Evolutionary conservation across 2,797 vertebrate species (phyloP).

Genomic region (Gorsachius magnificus): DNA sequence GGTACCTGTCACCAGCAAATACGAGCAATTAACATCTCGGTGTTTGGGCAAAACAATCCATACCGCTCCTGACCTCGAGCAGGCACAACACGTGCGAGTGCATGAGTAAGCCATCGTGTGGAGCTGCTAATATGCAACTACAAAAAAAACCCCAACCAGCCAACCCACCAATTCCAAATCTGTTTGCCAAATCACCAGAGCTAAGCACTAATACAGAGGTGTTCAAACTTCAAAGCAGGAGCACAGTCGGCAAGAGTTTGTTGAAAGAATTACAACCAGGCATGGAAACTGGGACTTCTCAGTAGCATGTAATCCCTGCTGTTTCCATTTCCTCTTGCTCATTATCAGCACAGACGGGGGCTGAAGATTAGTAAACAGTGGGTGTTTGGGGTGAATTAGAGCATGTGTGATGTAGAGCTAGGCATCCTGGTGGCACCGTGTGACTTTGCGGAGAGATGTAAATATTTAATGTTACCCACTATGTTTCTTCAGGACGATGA

Average conservation of each 20-base stretch:
- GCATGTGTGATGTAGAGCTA: conserved; percentile 47
- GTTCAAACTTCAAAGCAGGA: conserved; percentile 39
- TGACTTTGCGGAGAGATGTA: not conserved
- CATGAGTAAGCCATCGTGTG: not conserved
- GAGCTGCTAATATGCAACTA: not conserved
- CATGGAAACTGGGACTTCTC: conserved; percentile 61
- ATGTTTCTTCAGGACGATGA: not conserved
- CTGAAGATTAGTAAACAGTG: conserved; percentile 55
- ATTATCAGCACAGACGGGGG: conserved; percentile 48
- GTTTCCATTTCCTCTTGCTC: conserved; percentile 68
- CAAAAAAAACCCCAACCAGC: not conserved
- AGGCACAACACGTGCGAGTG: not conserved
- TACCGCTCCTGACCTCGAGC: not conserved
- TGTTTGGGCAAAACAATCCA: not conserved
- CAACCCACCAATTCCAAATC: not conserved
- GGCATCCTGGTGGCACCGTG: conserved; percentile 19
- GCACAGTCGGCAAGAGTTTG: conserved; percentile 24
- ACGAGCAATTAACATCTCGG: not conserved
- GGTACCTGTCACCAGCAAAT: conserved; percentile 1
- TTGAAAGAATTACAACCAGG: conserved; percentile 59
- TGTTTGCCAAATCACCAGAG: conserved; percentile 14
- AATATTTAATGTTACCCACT: conserved; percentile 58
- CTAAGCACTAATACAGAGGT: not conserved
- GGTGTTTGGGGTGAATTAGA: conserved; percentile 61
- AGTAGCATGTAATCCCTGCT: conserved; percentile 41